Percentiles rank a stretch among this genome's conserved stretches.
phyloP scores from a whole-genome alignment of 2,888 invertebrate genomes.

The Lumbricus terrestris region DNA sequence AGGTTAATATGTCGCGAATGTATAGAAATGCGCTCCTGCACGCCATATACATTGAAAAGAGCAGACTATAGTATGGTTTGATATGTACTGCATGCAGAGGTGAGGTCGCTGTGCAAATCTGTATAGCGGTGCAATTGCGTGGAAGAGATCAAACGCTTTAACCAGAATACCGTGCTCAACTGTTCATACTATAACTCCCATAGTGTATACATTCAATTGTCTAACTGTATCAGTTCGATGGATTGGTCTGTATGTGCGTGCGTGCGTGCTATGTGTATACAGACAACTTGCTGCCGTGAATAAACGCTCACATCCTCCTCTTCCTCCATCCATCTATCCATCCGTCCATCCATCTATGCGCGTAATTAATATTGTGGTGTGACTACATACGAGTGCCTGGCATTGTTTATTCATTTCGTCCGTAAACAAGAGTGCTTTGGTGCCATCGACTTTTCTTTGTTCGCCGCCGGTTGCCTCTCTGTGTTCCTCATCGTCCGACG shows the following conservation, averaged over 20 bases:
- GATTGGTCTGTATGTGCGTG: neutral
- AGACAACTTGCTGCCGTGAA: neutral
- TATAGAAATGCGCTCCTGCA: too few species aligned
- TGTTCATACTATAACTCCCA: neutral
- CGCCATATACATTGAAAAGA: neutral
- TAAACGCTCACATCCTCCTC: neutral
- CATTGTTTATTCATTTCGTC: neutral
- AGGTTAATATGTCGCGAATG: too few species aligned
- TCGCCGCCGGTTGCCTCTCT: neutral
- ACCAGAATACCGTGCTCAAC: too few species aligned
- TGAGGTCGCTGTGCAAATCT: neutral
- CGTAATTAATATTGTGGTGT: neutral
- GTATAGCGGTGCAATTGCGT: neutral
- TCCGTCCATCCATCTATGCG: neutral
- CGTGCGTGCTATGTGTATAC: neutral
- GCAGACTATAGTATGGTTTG: neutral
- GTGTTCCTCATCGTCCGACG: neutral
- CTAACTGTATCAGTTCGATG: neutral
- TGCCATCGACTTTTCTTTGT: neutral
- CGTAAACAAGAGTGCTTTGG: neutral
- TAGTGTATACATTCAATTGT: neutral
- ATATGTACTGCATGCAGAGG: too few species aligned
- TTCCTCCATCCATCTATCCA: too few species aligned
- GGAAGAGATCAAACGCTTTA: neutral
- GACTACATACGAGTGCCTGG: neutral